phyloP scores from a whole-genome alignment of 2,113 vertebrate species.

The Thalassoma bifasciatum region DNA sequence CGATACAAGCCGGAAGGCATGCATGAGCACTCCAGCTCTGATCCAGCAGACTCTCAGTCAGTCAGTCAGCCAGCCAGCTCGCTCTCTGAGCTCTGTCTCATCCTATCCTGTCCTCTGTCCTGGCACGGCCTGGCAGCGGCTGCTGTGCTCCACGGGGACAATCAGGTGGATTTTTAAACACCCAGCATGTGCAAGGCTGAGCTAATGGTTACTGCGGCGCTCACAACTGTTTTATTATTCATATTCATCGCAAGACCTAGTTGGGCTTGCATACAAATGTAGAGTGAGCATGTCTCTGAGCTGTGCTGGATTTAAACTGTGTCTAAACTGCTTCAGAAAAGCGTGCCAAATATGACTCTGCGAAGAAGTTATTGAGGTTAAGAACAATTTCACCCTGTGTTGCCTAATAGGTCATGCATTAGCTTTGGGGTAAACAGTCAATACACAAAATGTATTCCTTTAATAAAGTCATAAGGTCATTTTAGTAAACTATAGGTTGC shows the following conservation, averaged over 20 bases:
- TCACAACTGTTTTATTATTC: conserved; percentile 62
- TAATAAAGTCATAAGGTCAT: conserved; percentile 51
- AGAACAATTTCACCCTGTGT: not conserved
- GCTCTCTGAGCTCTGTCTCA: conserved; percentile 42
- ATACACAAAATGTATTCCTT: not conserved
- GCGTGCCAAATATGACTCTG: not conserved
- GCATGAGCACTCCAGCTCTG: conserved; percentile 53
- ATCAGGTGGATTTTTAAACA: conserved; percentile 61
- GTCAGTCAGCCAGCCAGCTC: conserved; percentile 17
- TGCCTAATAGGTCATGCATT: not conserved
- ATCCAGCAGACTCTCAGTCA: conserved; percentile 41
- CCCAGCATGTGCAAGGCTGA: conserved; percentile 25
- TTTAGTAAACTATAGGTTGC: not conserved
- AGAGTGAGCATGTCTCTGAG: conserved; percentile 31
- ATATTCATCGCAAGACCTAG: conserved; percentile 52
- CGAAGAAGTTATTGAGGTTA: not conserved
- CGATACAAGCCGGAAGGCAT: conserved; percentile 70
- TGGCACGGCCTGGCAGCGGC: conserved; percentile 36
- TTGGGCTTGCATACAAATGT: conserved; percentile 62
- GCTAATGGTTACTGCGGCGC: conserved; percentile 51
- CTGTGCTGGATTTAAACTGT: conserved; percentile 7
- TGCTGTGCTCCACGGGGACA: conserved; percentile 38
- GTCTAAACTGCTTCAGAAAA: not conserved
- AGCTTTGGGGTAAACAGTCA: not conserved
- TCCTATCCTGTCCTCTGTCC: conserved; percentile 39